Conservation (phyloP, 2,888 invertebrate genomes). For the Metalampra italica region DNA sequence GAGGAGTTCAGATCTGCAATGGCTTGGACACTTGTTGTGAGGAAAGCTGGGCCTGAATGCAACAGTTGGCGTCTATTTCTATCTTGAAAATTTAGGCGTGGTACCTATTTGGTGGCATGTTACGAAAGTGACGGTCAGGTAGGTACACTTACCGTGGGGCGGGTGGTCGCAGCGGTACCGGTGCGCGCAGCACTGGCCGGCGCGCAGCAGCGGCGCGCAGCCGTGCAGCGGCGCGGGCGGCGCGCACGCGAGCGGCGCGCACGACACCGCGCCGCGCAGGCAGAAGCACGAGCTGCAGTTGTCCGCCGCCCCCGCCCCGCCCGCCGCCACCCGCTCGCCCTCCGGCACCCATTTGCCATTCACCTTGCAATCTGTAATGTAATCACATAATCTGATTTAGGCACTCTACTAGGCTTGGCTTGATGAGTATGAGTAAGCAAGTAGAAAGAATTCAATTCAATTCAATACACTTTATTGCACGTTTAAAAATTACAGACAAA, state of each 20-base stretch:
- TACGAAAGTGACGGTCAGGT: no score
- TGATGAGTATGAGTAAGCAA: no score
- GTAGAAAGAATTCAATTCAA: no score
- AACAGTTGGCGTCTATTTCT: no score
- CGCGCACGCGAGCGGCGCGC: slow-evolving; percentile 87
- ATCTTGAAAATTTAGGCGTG: no score
- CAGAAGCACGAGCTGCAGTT: slow-evolving; percentile 90
- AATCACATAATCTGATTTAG: neutral
- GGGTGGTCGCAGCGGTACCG: slow-evolving; percentile 83
- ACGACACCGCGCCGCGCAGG: slow-evolving; percentile 84
- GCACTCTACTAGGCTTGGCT: no score
- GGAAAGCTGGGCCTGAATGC: no score
- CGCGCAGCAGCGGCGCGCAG: slow-evolving; percentile 85
- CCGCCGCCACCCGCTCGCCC: slow-evolving; percentile 82
- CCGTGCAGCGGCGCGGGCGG: slow-evolving; percentile 86
- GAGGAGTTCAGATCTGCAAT: no score
- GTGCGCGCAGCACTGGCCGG: slow-evolving; percentile 90
- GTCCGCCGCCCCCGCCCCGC: slow-evolving; percentile 26
- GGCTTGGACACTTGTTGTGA: no score
- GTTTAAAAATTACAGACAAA: no score
- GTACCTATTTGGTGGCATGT: no score
- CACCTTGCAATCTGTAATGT: slow-evolving; percentile 80
- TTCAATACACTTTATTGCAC: no score
- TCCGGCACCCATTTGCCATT: slow-evolving; percentile 80
- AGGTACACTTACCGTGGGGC: neutral